Conservation (phyloP, 2,888 invertebrate genomes). For the Athalia rosae region DNA sequence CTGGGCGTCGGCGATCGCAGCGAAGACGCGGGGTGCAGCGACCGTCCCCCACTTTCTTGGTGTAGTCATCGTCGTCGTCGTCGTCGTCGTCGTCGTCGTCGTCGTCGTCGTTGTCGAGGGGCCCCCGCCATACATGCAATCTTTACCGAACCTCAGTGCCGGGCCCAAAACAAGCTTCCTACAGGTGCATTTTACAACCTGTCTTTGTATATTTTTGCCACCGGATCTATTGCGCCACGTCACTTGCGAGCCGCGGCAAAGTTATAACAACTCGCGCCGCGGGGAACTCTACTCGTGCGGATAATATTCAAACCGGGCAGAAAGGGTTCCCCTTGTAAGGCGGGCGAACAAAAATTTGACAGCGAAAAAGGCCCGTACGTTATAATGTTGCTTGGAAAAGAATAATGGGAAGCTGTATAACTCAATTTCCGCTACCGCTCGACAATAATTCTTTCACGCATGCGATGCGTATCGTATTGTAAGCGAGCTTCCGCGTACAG, state of each 20-base stretch:
- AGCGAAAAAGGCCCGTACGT: too few relatives aligned
- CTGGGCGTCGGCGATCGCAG: conserved; percentile 69
- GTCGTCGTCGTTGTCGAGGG: not conserved
- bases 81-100: too few relatives aligned
- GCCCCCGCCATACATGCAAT: conserved; percentile 32
- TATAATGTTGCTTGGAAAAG: too few relatives aligned
- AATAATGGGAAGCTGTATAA: too few relatives aligned
- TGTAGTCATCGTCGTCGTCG: too few relatives aligned
- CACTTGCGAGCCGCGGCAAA: conserved; percentile 1
- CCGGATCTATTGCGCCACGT: conserved; percentile 33
- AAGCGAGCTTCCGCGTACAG: too few relatives aligned
- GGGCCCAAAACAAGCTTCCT: conserved; percentile 54
- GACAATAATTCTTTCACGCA: too few relatives aligned
- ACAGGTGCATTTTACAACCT: conserved; percentile 57
- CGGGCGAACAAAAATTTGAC: too few relatives aligned
- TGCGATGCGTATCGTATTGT: too few relatives aligned
- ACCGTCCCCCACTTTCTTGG: conserved; percentile 56
- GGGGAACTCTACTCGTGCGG: not conserved
- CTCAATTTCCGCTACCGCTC: too few relatives aligned
- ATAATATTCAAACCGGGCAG: not conserved
- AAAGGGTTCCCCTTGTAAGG: too few relatives aligned
- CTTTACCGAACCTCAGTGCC: conserved; percentile 58
- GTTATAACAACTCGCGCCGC: not conserved
- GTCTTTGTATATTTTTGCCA: conserved; percentile 47
- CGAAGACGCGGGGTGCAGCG: conserved; percentile 58